Evolutionary conservation across 53 echinoderm and acorn worm genomes (phyloP).

Genomic region (Mesocentrotus franciscanus): DNA sequence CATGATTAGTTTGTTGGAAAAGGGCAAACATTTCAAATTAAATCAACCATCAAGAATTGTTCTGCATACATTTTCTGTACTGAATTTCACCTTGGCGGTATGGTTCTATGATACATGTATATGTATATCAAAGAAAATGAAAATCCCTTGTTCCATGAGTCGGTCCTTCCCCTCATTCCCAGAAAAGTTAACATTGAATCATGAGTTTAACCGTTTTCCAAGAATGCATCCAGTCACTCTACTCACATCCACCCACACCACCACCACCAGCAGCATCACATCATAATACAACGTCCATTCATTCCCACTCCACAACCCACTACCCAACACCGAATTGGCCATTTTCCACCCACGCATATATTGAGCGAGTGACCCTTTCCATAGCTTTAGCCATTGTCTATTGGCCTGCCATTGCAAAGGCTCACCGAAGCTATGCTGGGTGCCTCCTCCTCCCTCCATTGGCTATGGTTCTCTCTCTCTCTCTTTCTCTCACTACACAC

Average conservation of each 20-base stretch:
- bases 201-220: neutral
- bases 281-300: neutral
- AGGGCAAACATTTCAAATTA: neutral
- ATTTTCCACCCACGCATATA: constrained; percentile 46
- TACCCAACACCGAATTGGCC: constrained; percentile 19
- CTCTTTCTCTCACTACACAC: constrained; percentile 1
- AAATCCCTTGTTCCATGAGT: neutral
- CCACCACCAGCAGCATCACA: neutral
- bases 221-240: constrained; percentile 21
- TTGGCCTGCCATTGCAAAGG: neutral
- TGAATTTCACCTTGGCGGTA: neutral
- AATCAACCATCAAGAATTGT: neutral
- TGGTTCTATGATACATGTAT: neutral
- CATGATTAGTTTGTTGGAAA: neutral
- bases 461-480: neutral
- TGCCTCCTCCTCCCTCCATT: constrained; percentile 29
- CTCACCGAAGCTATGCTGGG: constrained; percentile 20
- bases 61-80: neutral
- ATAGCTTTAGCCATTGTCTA: constrained; percentile 39
- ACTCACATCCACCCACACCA: constrained; percentile 15
- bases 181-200: constrained; percentile 48
- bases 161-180: neutral
- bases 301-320: constrained; percentile 17
- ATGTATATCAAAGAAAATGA: neutral
- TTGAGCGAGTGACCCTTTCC: constrained; percentile 49